Base-by-base conservation (phyloP, 2,797 vertebrate genomes). In the Sandelia bainsii region DNA sequence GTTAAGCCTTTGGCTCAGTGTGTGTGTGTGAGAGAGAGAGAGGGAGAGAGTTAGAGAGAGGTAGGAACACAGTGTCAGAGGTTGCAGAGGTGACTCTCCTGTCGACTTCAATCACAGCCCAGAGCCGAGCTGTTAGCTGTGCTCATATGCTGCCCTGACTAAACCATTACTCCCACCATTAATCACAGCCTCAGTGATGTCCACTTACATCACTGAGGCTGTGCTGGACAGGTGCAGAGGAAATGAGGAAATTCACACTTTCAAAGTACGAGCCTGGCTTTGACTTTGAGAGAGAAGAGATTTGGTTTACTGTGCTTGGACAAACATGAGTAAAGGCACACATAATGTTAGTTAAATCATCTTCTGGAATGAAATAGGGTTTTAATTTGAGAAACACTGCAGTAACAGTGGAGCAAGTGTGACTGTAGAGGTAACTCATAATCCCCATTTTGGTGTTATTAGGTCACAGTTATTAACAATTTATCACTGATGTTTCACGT, bases 81-180 rank as follows among this genome's bases (percentile, higher is more conserved):
- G 84, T 82, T 42, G 13, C 40, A 27, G 62, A 77, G 87, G 88
- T 76, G 84, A 85, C 79, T 76, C 64, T 4, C 16, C 75, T 86
- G 88, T 87, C 84, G 39, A 50, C 75, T 89, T 76, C 63, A 45
- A 83, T 92, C 82, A 67, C 70, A 5, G 61, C 81, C 20, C 60
- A 22, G 66, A 52, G 75, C 66, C 60, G 8, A 66, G 81, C 86
- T 58, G 81, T 80, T 79, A 79, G 71, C 83, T 6, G 63, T 53
- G 65, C 81, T 91, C 88, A 77, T 82, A 81, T 81, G 87, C 87
- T 75, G 85, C 79, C 8, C 87, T 89, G 89, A 91, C 89, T 84
- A 65, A 87, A 83, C 83, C 85, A 91, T 92, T 90, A 90, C 81
- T 65, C 67, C 82, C 73, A 62, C 90, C 89, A 91, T 95, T 93